Conservation (phyloP, 2,113 vertebrate species). For the Hyla sarda region DNA sequence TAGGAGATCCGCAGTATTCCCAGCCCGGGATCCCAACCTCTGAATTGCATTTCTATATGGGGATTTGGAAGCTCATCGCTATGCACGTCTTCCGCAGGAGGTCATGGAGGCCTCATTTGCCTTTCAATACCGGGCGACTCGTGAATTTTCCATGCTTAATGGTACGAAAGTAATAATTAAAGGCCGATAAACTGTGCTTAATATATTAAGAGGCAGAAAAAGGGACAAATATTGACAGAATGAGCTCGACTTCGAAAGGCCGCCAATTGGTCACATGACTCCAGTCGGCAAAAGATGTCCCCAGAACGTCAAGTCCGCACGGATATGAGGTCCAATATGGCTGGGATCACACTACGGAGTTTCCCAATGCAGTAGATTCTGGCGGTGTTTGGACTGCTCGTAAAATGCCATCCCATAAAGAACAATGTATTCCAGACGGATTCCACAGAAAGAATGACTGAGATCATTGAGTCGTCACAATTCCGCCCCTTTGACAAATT, state of each 20-base stretch:
- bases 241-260: too few species aligned
- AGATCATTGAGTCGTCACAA: too few species aligned
- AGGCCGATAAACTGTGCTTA: neutral
- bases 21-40: neutral
- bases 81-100: conserved; percentile 33
- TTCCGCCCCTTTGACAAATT: too few species aligned
- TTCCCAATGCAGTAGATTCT: too few species aligned
- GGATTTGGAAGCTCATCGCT: conserved; percentile 24
- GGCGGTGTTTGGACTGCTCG: too few species aligned
- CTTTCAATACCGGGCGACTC: conserved; percentile 19
- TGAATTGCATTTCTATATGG: neutral
- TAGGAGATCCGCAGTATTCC: neutral
- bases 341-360: too few species aligned
- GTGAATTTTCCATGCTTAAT: conserved; percentile 45
- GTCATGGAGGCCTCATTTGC: conserved; percentile 45
- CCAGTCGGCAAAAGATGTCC: neutral
- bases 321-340: too few species aligned
- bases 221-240: neutral
- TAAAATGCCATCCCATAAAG: too few species aligned
- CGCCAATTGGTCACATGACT: neutral
- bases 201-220: conserved; percentile 31
- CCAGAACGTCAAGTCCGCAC: too few species aligned
- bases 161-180: conserved; percentile 28
- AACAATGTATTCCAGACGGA: too few species aligned
- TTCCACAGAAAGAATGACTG: too few species aligned